phyloP scores from a whole-genome alignment of 2,888 invertebrate genomes.

The Temnothorax rugatulus region DNA sequence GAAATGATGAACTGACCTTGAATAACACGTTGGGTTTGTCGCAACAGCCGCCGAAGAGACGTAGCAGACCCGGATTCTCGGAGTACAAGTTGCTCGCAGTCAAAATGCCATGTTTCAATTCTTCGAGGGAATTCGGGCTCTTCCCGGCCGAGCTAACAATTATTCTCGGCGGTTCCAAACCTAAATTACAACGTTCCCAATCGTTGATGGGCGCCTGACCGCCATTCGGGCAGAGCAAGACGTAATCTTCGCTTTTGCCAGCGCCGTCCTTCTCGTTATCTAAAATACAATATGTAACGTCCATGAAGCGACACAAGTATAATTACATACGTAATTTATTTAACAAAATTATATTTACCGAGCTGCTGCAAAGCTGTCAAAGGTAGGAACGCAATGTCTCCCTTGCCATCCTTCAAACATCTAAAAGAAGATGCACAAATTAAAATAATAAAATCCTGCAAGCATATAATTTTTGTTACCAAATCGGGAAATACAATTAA shows the following conservation, averaged over 20 bases:
- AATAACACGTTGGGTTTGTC: constrained; percentile 87
- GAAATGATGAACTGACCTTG: constrained; percentile 83
- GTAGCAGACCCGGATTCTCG: constrained; percentile 88
- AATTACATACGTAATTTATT: background rate
- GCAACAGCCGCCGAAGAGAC: constrained; percentile 89
- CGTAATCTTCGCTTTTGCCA: constrained; percentile 87
- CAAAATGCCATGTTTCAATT: constrained; percentile 89
- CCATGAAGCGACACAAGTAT: background rate
- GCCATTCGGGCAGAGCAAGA: constrained; percentile 89
- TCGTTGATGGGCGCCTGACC: constrained; percentile 87
- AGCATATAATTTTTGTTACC: background rate
- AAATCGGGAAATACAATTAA: background rate
- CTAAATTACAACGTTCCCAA: constrained; percentile 89
- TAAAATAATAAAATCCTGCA: background rate
- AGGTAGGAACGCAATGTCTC: constrained; percentile 87
- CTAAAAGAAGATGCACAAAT: constrained; percentile 62
- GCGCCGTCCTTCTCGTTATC: constrained; percentile 20
- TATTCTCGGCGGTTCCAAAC: constrained; percentile 88
- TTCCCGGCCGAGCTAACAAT: constrained; percentile 87
- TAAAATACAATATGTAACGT: background rate
- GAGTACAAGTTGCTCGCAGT: constrained; percentile 88
- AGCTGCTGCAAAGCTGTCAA: constrained; percentile 75
- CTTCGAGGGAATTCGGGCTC: constrained; percentile 88
- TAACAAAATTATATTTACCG: constrained; percentile 56
- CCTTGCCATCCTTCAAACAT: constrained; percentile 85